Evolutionary conservation across 2,888 invertebrate genomes (phyloP), one percentile per base, ranked within the genome.

Genomic region (Dilophus febrilis): DNA sequence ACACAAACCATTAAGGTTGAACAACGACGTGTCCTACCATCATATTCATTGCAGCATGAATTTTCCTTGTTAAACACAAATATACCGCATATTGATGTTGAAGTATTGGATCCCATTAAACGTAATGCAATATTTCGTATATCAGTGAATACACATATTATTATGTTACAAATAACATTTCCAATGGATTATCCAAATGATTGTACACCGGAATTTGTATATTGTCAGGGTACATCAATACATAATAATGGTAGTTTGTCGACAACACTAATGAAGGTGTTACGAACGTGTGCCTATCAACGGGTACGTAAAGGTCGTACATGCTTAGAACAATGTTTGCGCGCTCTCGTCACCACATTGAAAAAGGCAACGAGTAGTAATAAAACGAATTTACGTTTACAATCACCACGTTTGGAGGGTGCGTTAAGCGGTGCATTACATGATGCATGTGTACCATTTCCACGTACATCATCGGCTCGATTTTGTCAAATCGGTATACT

Each of bases 371-470:
- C 51, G 10, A 57, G 57, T 3, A 51, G 52, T 3, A 61, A 62
- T 42, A 59, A 61, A 37, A 40, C 55, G 4, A 58, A 61, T 39
- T 45, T 62, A 36, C 51, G 59, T 3, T 42, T 63, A 28, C 63
- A 63, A 45, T 61, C 61, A 3, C 63, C 63, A 1, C 49, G 61
- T 3, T 42, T 63, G 3, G 63, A 63, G 41, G 63, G 63, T 7
- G 63, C 61, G 0, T 43, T 59, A 4, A 56, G 58, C 10, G 54
- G 55, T 3, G 60, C 61, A 2, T 42, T 63, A 5, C 61, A 62
- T 38, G 86, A 86, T 53, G 77, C 84, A 7, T 85, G 84, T 55
- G 84, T 95, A 48, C 94, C 94, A 1, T 95, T 91, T 60, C 94
- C 94, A 1, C 70, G 88, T 40, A 94, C 92, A 0, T 90, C 88